A percentile compares a stretch with the other conserved stretches of the same genome.
Conservation (phyloP, 2,888 invertebrate genomes). For the Cephus rjabovi region DNA sequence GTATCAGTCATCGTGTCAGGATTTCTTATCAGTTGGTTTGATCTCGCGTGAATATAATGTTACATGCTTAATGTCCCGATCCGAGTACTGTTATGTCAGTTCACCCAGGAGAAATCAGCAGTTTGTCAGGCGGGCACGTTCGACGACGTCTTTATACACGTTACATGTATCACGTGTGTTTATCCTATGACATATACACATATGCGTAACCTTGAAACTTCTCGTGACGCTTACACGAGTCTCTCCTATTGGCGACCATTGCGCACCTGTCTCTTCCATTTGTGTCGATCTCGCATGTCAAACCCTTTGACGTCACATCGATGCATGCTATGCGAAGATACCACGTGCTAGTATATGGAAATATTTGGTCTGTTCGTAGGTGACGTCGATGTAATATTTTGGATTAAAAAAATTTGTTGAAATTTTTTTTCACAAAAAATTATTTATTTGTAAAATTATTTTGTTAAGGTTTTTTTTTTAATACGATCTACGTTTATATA, state of each 20-base stretch:
- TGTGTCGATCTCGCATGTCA: not conserved
- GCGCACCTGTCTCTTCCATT: not conserved
- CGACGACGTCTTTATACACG: not conserved
- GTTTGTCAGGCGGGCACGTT: not conserved
- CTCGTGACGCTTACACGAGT: not conserved
- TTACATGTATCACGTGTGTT: not conserved
- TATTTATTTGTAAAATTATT: not conserved
- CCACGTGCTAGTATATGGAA: not conserved
- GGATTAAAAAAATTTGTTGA: no score
- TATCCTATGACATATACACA: not conserved
- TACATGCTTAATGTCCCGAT: constrained; percentile 14
- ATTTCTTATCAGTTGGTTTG: not conserved
- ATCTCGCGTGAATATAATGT: constrained; percentile 19
- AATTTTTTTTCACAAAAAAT: no score
- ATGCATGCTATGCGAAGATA: not conserved
- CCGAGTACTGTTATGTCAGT: constrained; percentile 8
- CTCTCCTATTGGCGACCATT: not conserved
- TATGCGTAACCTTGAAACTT: not conserved
- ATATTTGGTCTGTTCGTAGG: no score
- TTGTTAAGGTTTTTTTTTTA: no score
- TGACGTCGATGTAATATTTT: no score
- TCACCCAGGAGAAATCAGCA: not conserved
- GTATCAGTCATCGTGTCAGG: constrained; percentile 17
- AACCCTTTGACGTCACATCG: not conserved
- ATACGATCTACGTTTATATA: fast-evolving